These are phyloP conservation scores for Oncorhynchus keta DNA, from an alignment of 2,113 vertebrate genomes.

Conservation along the genomic window DNA sequence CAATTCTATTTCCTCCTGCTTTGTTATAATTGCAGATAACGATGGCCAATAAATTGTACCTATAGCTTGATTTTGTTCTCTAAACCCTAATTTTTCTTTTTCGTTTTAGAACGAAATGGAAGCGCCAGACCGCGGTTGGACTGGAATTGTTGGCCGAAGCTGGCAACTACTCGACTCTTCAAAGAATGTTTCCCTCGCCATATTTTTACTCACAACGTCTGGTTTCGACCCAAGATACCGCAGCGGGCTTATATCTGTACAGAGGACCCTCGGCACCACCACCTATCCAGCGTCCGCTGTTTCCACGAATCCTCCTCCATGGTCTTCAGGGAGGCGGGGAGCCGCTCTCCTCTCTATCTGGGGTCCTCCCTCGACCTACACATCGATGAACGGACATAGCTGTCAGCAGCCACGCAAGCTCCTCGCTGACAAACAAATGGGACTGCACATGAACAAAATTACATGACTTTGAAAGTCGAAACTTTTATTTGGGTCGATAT, in stretches of 20 bases:
- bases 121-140: slow-evolving; percentile 86
- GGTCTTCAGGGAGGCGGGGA: slow-evolving; percentile 66
- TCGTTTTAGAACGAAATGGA: slow-evolving; percentile 89
- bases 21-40: background rate
- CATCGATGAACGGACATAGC: slow-evolving; percentile 68
- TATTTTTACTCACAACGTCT: slow-evolving; percentile 86
- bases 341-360: slow-evolving; percentile 76
- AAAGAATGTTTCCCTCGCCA: slow-evolving; percentile 82
- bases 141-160: slow-evolving; percentile 87
- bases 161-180: slow-evolving; percentile 83
- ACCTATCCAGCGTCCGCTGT: slow-evolving; percentile 77
- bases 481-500: too few relatives aligned
- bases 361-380: slow-evolving; percentile 78
- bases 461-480: too few relatives aligned
- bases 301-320: slow-evolving; percentile 82
- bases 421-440: too few relatives aligned
- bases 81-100: background rate
- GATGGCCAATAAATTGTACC: background rate
- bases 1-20: background rate
- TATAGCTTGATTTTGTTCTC: background rate
- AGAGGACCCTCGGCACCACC: slow-evolving; percentile 80
- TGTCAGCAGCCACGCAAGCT: too few relatives aligned
- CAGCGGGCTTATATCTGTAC: slow-evolving; percentile 83
- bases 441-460: too few relatives aligned
- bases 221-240: slow-evolving; percentile 82